Base-by-base conservation (phyloP, 2,113 vertebrate genomes). In the Salvelinus namaycush region DNA sequence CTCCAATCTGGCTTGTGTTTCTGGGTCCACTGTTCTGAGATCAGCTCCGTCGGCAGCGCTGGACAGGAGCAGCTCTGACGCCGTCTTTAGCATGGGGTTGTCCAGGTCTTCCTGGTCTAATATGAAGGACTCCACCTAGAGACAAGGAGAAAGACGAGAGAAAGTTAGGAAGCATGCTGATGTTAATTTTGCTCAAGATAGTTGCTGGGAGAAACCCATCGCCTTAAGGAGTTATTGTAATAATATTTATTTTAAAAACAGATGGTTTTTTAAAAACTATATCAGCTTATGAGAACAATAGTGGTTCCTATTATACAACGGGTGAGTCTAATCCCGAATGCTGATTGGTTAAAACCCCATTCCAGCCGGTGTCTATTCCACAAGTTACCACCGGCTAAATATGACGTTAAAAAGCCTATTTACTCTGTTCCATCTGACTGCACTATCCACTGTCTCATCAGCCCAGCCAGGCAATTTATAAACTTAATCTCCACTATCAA, bases 81-180 rank as follows among this genome's bases (percentile, higher is more conserved):
- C 95, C 26, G 95, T 96, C 93, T 96, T 96, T 77, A 97, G 93
- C 79, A 97, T 95, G 71, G 95, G 95, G 88, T 95, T 96, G 93
- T 97, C 96, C 89, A 96, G 91, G 88, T 96, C 95, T 89, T 97
- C 96, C 95, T 96, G 96, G 91, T 97, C 96, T 93, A 97, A 92
- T 91, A 97, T 96, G 90, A 97, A 97, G 22, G 96, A 97, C 88
- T 96, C 96, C 64, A 97, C 95, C 96, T 96, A 44, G 39, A 83
- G 80, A 16, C 89, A 65, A 88, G 78, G 86, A 73, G 77, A 81
- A 76, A 31, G 5, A 66, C 24, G 1, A 14, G 57, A 51, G 39
- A 44, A 12, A 11, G 39, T 44, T 11, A 5, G 16, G 16, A 54
- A 18, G 51, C 51, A 54, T 18, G 51, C 9, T 11, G 39, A 44